A percentile compares a stretch with the other conserved stretches of the same genome.
phyloP scores from a whole-genome alignment of 2,797 vertebrate species.

The Gobionotothen gibberifrons region DNA sequence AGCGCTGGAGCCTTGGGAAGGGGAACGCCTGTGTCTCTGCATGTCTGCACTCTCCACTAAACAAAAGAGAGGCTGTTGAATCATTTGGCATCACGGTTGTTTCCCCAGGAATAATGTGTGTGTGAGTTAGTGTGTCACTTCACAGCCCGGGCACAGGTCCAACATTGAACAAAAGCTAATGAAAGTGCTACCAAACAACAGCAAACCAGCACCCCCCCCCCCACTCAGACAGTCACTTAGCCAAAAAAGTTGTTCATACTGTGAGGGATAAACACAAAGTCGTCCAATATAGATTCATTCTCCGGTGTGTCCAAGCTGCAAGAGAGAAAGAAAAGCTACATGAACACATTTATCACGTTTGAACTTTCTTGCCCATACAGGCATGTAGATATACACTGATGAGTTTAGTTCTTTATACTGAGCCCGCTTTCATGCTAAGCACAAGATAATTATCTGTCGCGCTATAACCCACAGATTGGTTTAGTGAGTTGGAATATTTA shows the following conservation, averaged over 20 bases:
- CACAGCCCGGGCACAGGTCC: constrained; percentile 19
- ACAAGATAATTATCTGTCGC: neutral
- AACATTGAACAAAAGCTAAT: constrained; percentile 16
- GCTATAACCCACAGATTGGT: constrained; percentile 6
- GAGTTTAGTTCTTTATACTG: no score
- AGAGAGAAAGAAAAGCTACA: constrained; percentile 25
- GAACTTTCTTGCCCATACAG: neutral
- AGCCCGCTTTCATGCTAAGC: no score
- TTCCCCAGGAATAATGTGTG: constrained; percentile 19
- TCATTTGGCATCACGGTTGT: constrained; percentile 26
- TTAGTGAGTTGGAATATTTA: constrained; percentile 1
- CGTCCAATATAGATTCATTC: constrained; percentile 65
- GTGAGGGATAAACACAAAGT: constrained; percentile 74
- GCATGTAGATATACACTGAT: neutral
- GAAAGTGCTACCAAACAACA: constrained; percentile 2
- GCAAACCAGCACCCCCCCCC: neutral
- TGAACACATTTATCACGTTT: neutral
- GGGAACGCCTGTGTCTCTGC: constrained; percentile 5
- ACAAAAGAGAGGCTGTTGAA: constrained; percentile 60
- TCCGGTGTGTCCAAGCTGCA: constrained; percentile 63
- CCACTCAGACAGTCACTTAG: no score
- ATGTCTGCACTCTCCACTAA: constrained; percentile 49
- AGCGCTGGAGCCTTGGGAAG: constrained; percentile 12
- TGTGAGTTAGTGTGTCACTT: constrained; percentile 56
- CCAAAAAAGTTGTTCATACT: constrained; percentile 47